Evolutionary conservation across 1,140 invertebrate species (phyloP), one percentile per base, ranked within the genome.

Genomic region (Ceratitis capitata): DNA sequence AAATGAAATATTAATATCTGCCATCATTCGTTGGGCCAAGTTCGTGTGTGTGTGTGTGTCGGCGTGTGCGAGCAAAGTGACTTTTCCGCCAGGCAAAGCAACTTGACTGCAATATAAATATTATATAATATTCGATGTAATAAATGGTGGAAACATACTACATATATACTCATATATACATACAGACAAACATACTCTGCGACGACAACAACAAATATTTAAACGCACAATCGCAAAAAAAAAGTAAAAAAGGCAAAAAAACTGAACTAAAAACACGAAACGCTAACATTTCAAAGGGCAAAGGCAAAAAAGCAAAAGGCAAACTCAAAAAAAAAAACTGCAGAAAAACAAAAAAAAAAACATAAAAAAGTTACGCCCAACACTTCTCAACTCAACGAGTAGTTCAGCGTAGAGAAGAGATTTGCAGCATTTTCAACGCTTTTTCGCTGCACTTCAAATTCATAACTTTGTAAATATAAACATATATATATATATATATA

Each of bases 1-100:
- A 78, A 78, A 78, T 78, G 39, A 78, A 78, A 78, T 78, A 78
- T 78, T 78, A 78, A 78, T 78, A 78, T 42, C 23, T 78, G 39
- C 12, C 69, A 47, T 78, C 69, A 78, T 78, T 26, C 69, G 19
- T 78, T 53, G 19, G 51, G 51, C 51, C n/a, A n/a, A 56, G 51
- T 56, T 56, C n/a, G n/a, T n/a, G n/a, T n/a, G n/a, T n/a, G n/a
- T n/a, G n/a, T n/a, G n/a, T n/a, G 23, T n/a, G 51, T 56, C 45
- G 69, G 69, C 69, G 29, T 26, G 56, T 61, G 23, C 29, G n/a
- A 45, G 39, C 2, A 47, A 9, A 78, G 23, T 39, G 23, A 35
- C 32, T 82, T 53, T 83, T 26, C 47, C 42, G 26, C 82, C 61
- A 69, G n/a, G 45, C 45, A 29, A 69, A 69, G 26, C 51, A 53